Base-by-base conservation (phyloP, 1,140 invertebrate genomes). In the Scaptodrosophila lebanonensis region DNA sequence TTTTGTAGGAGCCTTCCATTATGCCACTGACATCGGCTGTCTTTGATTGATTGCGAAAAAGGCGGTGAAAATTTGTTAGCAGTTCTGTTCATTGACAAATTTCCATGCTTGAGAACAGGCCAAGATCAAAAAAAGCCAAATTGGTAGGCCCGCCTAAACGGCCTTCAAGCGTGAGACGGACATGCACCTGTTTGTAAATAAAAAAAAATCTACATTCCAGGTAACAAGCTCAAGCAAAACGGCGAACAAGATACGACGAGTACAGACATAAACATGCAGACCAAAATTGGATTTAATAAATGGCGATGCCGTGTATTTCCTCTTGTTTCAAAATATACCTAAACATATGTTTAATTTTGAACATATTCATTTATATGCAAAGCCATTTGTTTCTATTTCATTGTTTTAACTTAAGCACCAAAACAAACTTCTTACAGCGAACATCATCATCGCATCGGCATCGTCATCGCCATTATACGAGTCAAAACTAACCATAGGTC, bases 21-120 rank as follows among this genome's bases (percentile, higher is more conserved):
- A 25, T 25, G 22, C 22, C 3, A 25, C n/a, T 4, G 22, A 3
- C 22, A 8, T 4, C 8, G 22, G 3, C 22, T 25, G 3, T 3
- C 49, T 44, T 77, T 67, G 72, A 77, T 77, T 77, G 63, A 76
- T 77, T 71, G 67, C 61, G n/a, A 70, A 47, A 38, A 49, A 20
- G 45, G 9, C 16, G 47, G 42, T 57, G 59, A 66, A 72, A 69
- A 75, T 69, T 65, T 69, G 66, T 76, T 77, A 51, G 49, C 66
- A 63, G 57, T 63, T 75, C 77, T 36, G 48, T 47, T 6, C 22
- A 57, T 32, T 25, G 35, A 12, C 44, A 32, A 45, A 48, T 29
- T 25, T 39, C 36, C 22, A 51, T 49, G 45, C 49, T 32, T 58
- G 9, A 22, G 4, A 16, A 25, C 22, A 25, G 3, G 22, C 22